phyloP scores from a whole-genome alignment of 2,888 invertebrate genomes.

The Trichogramma dendrolimi region DNA sequence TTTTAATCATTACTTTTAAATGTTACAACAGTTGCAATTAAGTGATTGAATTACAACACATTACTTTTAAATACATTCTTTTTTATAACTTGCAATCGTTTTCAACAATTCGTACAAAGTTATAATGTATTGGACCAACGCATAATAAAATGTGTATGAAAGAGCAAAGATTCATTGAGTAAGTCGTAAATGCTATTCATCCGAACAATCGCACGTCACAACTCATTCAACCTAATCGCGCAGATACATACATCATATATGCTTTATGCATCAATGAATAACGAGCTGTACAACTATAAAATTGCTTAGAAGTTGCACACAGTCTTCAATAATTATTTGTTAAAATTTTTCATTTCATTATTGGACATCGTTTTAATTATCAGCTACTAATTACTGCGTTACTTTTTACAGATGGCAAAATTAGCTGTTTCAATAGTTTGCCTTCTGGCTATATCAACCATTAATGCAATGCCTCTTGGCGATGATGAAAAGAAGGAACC shows the following conservation, averaged over 20 bases:
- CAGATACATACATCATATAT: background rate
- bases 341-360: background rate
- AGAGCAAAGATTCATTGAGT: too few species aligned
- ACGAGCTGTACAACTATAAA: slow-evolving; percentile 11
- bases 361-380: background rate
- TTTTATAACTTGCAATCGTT: too few species aligned
- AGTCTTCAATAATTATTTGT: background rate
- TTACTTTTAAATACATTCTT: too few species aligned
- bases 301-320: background rate
- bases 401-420: slow-evolving; percentile 54
- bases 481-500: slow-evolving; percentile 52
- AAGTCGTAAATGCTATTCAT: background rate
- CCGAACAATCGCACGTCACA: slow-evolving; percentile 7
- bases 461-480: slow-evolving; percentile 59
- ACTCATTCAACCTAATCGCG: slow-evolving; percentile 12
- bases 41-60: too few species aligned
- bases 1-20: too few species aligned
- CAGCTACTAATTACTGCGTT: too few species aligned
- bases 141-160: too few species aligned
- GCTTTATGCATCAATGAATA: slow-evolving; percentile 2
- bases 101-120: too few species aligned
- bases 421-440: slow-evolving; percentile 52
- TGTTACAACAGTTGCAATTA: too few species aligned
- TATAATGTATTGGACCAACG: too few species aligned
- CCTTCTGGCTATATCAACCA: slow-evolving; percentile 59